These are phyloP conservation scores for Nothocercus julius DNA, from an alignment of 2,113 vertebrate genomes.

Conservation along the genomic window DNA sequence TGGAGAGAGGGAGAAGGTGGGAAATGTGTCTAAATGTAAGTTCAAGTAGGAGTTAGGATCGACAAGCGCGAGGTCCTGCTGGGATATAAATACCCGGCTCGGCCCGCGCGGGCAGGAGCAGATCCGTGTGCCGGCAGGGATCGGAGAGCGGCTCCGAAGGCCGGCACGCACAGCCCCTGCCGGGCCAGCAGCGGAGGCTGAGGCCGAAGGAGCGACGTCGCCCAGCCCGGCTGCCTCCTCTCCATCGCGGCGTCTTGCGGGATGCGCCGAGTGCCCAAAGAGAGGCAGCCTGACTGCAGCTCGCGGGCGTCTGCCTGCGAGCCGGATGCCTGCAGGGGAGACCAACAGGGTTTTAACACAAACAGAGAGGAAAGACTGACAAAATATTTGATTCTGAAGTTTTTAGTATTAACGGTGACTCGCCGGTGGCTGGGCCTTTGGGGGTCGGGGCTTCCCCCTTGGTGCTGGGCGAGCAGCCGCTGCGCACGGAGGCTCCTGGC, in stretches of 20 bases:
- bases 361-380: not conserved
- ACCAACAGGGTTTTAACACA: not conserved
- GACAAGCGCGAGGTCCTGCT: conserved; percentile 37
- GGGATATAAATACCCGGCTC: not conserved
- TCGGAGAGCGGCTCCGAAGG: not conserved
- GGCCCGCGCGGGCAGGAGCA: not conserved
- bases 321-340: not conserved
- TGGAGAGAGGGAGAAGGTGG: conserved; percentile 36
- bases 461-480: not conserved
- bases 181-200: not conserved
- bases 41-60: conserved; percentile 22
- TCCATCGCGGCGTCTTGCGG: fast-evolving
- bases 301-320: too few relatives aligned
- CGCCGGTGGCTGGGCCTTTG: not conserved
- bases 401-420: fast-evolving
- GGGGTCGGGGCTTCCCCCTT: not conserved
- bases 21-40: not conserved
- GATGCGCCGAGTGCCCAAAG: fast-evolving
- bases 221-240: fast-evolving
- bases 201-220: fast-evolving
- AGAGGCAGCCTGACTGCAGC: not conserved
- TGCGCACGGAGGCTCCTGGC: not conserved
- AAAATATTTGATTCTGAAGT: not conserved
- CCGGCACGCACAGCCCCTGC: not conserved
- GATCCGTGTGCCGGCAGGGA: fast-evolving